Evolutionary conservation across 2,797 vertebrate genomes (phyloP).

Genomic region (Novumbra hubbsi): DNA sequence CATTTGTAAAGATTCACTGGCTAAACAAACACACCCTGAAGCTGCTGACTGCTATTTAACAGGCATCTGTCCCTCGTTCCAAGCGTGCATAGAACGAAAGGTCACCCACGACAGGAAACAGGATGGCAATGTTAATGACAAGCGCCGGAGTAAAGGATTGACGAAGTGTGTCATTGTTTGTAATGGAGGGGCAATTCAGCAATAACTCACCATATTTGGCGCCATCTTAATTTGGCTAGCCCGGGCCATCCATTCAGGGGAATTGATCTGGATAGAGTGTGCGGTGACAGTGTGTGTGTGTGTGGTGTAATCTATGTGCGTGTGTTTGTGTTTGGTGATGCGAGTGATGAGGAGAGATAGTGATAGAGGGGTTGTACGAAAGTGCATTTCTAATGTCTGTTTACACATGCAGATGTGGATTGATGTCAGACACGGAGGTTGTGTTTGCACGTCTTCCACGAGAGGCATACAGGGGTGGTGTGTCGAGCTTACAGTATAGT

Average conservation of each 20-base stretch:
- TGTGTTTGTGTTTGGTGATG: background rate
- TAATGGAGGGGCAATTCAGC: conserved; percentile 63
- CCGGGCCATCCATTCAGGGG: conserved; percentile 57
- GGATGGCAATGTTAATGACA: conserved; percentile 55
- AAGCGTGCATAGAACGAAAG: conserved; percentile 24
- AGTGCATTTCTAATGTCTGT: background rate
- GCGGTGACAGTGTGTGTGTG: background rate
- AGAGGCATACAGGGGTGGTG: conserved; percentile 25
- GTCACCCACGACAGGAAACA: conserved; percentile 26
- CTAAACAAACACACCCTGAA: conserved; percentile 30
- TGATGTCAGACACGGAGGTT: background rate
- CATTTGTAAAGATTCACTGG: conserved; percentile 46
- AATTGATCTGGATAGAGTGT: conserved; percentile 56
- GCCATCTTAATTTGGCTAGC: conserved; percentile 69
- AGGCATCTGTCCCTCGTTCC: conserved; percentile 32
- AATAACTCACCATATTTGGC: conserved; percentile 65
- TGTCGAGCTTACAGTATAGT: conserved; percentile 33
- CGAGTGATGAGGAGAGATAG: background rate
- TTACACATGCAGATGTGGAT: conserved; percentile 17
- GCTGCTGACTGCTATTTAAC: conserved; percentile 39
- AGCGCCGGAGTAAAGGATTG: conserved; percentile 61
- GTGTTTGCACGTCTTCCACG: conserved; percentile 4
- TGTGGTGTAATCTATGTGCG: conserved; percentile 1
- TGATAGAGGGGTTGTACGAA: background rate
- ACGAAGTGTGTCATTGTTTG: conserved; percentile 64